A percentile compares a stretch with the other conserved stretches of the same genome.
These are phyloP conservation scores for Poecilia latipinna DNA, from an alignment of 2,113 vertebrate genomes.

Conservation along the genomic window DNA sequence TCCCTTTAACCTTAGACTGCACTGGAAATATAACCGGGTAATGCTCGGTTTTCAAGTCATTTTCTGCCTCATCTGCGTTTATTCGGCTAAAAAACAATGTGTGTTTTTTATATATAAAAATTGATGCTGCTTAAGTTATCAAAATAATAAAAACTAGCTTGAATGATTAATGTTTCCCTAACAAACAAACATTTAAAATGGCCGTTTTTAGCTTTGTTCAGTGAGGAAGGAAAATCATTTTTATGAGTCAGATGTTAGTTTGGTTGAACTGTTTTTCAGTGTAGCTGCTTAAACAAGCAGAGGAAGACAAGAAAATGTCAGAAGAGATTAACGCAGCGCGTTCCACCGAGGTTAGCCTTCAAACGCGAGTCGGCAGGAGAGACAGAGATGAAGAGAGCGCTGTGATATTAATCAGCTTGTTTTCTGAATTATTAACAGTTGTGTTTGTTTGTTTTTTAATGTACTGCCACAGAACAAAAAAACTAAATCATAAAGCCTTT, in stretches of 20 bases:
- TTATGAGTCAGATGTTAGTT: constrained; percentile 52
- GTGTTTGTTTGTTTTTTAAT: constrained; percentile 16
- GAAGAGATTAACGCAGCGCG: constrained; percentile 70
- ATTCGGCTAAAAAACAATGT: too few species aligned
- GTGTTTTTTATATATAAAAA: too few species aligned
- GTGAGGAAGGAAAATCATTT: constrained; percentile 29
- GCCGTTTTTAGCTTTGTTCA: constrained; percentile 24
- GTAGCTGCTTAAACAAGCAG: constrained; percentile 53
- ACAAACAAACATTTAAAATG: neutral
- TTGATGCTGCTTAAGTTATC: too few species aligned
- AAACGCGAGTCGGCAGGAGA: constrained; percentile 39
- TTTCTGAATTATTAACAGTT: constrained; percentile 20
- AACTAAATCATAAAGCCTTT: neutral
- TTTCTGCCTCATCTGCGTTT: too few species aligned
- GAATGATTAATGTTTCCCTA: neutral
- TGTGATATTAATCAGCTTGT: constrained; percentile 24
- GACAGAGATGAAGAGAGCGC: neutral
- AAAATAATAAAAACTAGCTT: too few species aligned
- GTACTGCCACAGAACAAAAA: neutral
- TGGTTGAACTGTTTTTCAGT: constrained; percentile 49
- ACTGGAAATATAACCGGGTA: constrained; percentile 40
- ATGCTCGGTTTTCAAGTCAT: neutral
- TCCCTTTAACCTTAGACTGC: too few species aligned
- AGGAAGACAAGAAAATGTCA: constrained; percentile 74
- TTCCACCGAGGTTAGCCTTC: constrained; percentile 69